Conservation (phyloP, 2,888 invertebrate species). For the Plusia festucae region DNA sequence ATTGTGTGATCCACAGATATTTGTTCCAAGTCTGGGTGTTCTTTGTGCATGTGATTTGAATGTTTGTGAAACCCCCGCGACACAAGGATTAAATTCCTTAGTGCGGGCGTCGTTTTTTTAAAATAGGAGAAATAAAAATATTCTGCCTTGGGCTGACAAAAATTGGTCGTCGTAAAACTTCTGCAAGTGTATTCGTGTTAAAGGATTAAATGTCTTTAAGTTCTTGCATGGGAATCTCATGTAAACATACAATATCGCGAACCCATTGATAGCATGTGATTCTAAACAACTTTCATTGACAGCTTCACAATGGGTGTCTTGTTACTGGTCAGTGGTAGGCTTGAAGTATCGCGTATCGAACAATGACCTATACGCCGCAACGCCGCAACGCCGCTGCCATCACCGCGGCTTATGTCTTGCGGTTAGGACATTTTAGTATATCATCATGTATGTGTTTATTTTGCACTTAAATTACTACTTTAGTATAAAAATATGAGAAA, state of each 20-base stretch:
- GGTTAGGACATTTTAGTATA: constrained; percentile 23
- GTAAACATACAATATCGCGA: not conserved
- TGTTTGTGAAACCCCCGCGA: too few relatives aligned
- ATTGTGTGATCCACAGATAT: too few relatives aligned
- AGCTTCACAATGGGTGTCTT: constrained; percentile 28
- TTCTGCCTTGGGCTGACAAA: too few relatives aligned
- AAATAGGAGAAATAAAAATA: too few relatives aligned
- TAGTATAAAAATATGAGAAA: too few relatives aligned
- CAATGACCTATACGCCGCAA: constrained; percentile 53
- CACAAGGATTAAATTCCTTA: too few relatives aligned
- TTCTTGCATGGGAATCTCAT: not conserved
- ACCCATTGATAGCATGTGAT: not conserved
- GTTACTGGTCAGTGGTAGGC: constrained; percentile 47
- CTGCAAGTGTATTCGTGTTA: too few relatives aligned
- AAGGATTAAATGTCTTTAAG: not conserved
- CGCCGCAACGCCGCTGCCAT: not conserved
- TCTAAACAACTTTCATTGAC: constrained; percentile 27
- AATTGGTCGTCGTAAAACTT: too few relatives aligned
- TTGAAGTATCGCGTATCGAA: constrained; percentile 59
- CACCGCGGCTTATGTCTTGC: constrained; percentile 18
- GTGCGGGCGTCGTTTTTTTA: too few relatives aligned
- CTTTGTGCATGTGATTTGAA: too few relatives aligned
- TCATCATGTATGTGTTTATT: not conserved
- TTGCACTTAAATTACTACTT: not conserved
- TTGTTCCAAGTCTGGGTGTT: too few relatives aligned